Percentiles rank a stretch among this genome's conserved stretches.
phyloP scores from a whole-genome alignment of 2,888 invertebrate genomes.

The Lamellibrachia columna region DNA sequence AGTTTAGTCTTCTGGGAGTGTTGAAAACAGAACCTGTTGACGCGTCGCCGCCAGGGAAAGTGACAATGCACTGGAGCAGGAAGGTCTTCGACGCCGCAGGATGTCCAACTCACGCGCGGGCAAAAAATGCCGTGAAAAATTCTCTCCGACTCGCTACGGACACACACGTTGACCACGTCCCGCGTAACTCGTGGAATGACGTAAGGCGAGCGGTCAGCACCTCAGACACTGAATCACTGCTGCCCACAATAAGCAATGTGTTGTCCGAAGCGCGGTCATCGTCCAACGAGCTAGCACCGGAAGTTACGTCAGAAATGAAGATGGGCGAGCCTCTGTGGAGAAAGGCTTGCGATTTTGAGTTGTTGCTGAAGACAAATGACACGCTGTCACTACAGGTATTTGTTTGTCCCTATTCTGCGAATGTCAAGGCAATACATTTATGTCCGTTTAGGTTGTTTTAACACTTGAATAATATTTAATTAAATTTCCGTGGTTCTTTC shows the following conservation, averaged over 20 bases:
- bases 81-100: slow-evolving; percentile 49
- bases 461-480: too few species aligned
- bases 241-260: not conserved
- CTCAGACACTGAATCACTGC: not conserved
- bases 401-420: too few species aligned
- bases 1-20: slow-evolving; percentile 43
- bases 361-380: slow-evolving; percentile 32
- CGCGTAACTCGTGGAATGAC: not conserved
- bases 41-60: not conserved
- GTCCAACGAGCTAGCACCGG: slow-evolving; percentile 38
- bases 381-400: not conserved
- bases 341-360: slow-evolving; percentile 37
- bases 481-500: too few species aligned
- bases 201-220: not conserved
- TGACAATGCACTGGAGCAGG: slow-evolving; percentile 52
- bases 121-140: not conserved
- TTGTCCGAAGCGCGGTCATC: not conserved
- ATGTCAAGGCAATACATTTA: too few species aligned
- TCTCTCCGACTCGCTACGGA: not conserved
- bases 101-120: slow-evolving; percentile 14
- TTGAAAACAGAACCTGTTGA: not conserved
- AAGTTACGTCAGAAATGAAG: slow-evolving; percentile 28
- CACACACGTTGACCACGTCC: not conserved
- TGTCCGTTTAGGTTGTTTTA: too few species aligned
- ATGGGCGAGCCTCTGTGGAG: not conserved